phyloP scores from a whole-genome alignment of 1,140 invertebrate genomes.

The Asobara japonica region DNA sequence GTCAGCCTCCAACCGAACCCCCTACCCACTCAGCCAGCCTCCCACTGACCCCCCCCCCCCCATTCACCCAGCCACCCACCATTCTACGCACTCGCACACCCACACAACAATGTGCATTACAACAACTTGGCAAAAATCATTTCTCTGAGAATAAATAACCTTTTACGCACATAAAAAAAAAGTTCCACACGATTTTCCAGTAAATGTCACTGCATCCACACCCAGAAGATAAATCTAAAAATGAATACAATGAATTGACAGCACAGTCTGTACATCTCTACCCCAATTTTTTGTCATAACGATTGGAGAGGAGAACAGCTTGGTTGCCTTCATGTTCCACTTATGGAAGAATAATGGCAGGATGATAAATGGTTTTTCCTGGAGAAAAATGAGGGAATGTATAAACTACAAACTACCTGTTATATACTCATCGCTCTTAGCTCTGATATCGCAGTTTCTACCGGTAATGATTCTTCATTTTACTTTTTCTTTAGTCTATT shows the following conservation, averaged over 20 bases:
- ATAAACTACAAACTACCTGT: neutral
- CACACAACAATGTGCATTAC: too few species aligned
- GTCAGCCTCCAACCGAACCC: too few species aligned
- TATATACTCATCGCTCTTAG: constrained; percentile 2
- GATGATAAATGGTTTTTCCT: constrained; percentile 1
- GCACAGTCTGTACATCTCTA: neutral
- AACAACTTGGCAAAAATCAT: too few species aligned
- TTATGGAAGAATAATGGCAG: constrained; percentile 12
- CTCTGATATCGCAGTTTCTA: neutral
- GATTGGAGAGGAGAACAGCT: constrained; percentile 3
- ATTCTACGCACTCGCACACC: too few species aligned
- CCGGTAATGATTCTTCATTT: neutral
- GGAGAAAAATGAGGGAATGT: neutral
- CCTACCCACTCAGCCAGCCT: too few species aligned
- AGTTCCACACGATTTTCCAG: too few species aligned
- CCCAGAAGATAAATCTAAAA: neutral
- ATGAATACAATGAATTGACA: neutral
- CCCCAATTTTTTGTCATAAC: neutral
- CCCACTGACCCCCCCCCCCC: too few species aligned
- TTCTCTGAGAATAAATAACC: too few species aligned
- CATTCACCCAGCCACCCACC: too few species aligned
- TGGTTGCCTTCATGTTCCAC: constrained; percentile 15
- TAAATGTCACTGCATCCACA: neutral
- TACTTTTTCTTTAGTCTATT: neutral
- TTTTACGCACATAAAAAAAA: too few species aligned